A percentile compares a stretch with the other conserved stretches of the same genome.
These are phyloP conservation scores for Dendropsophus ebraccatus DNA, from an alignment of 2,113 vertebrate genomes.

Conservation along the genomic window DNA sequence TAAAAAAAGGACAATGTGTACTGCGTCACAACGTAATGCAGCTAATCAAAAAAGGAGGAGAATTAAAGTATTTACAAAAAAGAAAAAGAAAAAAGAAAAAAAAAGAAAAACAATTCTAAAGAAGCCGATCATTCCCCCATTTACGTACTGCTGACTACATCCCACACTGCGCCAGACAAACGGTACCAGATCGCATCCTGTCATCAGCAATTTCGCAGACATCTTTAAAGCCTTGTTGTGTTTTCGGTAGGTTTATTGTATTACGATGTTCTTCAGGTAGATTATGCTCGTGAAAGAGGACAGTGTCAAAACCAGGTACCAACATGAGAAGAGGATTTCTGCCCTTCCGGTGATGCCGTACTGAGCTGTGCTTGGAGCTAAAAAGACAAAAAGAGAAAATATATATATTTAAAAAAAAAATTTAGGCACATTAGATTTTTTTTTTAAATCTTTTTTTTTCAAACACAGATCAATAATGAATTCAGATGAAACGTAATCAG, in stretches of 20 bases:
- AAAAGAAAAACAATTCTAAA: conserved; percentile 82
- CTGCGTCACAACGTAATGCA: conserved; percentile 90
- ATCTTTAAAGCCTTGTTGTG: conserved; percentile 87
- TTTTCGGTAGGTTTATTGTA: conserved; percentile 90
- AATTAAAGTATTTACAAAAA: conserved; percentile 97
- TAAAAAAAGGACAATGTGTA: conserved; percentile 87
- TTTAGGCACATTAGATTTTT: conserved; percentile 40
- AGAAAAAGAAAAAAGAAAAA: conserved; percentile 71
- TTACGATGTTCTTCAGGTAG: conserved; percentile 86
- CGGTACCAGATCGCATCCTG: conserved; percentile 93
- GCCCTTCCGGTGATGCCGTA: conserved; percentile 91
- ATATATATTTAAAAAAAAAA: too few species aligned
- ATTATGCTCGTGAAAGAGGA: conserved; percentile 92
- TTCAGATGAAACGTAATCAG: too few species aligned
- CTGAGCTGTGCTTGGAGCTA: conserved; percentile 95
- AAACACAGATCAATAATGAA: too few species aligned
- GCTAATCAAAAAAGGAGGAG: conserved; percentile 77
- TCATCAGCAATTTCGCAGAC: conserved; percentile 88
- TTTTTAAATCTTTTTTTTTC: neutral
- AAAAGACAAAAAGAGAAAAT: conserved; percentile 71
- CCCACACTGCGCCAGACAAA: conserved; percentile 87
- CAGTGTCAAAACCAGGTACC: conserved; percentile 90
- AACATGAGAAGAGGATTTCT: conserved; percentile 88
- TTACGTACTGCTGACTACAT: conserved; percentile 87
- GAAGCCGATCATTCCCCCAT: conserved; percentile 80